These are phyloP conservation scores for Plagiodera versicolora DNA, from an alignment of 2,888 invertebrate genomes.

Conservation along the genomic window DNA sequence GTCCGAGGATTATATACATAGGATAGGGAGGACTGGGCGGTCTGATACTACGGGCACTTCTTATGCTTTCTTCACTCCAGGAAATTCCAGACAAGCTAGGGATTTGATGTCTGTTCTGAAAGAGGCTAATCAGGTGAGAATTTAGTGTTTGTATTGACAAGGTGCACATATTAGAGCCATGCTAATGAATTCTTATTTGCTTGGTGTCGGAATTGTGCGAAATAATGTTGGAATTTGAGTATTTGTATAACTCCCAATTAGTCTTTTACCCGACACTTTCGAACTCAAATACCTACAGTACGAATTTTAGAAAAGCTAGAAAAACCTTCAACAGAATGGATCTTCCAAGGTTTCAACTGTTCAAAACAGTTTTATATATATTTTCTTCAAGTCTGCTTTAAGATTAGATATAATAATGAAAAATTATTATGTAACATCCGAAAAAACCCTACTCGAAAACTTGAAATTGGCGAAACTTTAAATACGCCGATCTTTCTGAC, in stretches of 20 bases:
- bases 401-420: no score
- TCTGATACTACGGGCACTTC: conserved; percentile 88
- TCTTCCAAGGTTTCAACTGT: no score
- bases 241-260: conserved; percentile 8
- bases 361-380: no score
- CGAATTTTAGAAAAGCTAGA: neutral
- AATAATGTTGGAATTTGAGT: conserved; percentile 14
- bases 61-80: conserved; percentile 92
- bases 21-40: conserved; percentile 92
- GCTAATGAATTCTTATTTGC: conserved; percentile 20
- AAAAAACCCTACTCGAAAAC: no score
- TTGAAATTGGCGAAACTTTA: no score
- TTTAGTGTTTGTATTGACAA: neutral
- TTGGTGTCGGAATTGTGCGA: conserved; percentile 29
- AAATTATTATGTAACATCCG: no score
- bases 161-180: conserved; percentile 30
- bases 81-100: conserved; percentile 84
- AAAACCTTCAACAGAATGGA: no score
- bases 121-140: conserved; percentile 83
- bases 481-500: no score
- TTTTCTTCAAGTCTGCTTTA: no score
- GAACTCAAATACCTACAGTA: neutral
- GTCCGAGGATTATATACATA: conserved; percentile 94
- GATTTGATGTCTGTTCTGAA: conserved; percentile 85
- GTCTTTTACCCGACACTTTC: conserved; percentile 9